Evolutionary conservation across 2,797 vertebrate genomes (phyloP).

Genomic region (Chelon labrosus): DNA sequence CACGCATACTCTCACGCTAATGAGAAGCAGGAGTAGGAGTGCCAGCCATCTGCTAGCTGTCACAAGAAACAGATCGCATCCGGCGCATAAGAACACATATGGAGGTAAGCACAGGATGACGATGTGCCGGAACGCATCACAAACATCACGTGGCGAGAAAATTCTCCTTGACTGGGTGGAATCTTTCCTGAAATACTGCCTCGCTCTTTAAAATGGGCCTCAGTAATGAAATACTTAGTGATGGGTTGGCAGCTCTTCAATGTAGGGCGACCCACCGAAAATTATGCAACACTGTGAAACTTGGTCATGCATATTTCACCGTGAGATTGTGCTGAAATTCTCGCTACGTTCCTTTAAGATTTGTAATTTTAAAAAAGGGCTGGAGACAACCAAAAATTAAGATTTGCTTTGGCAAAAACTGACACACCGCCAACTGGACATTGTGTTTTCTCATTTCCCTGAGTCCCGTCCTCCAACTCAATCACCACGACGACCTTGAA

Average conservation of each 20-base stretch:
- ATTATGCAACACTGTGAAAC: conserved; percentile 21
- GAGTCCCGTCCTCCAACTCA: conserved; percentile 61
- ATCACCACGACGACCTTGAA: conserved; percentile 78
- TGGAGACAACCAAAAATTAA: conserved; percentile 21
- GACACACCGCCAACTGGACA: conserved; percentile 35
- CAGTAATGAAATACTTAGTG: conserved; percentile 8
- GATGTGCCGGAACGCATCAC: background rate
- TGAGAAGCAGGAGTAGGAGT: conserved; percentile 38
- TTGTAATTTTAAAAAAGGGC: background rate
- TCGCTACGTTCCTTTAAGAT: conserved; percentile 22
- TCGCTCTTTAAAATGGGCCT: background rate
- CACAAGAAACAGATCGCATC: conserved; percentile 32
- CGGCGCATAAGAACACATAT: conserved; percentile 1
- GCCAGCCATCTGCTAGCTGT: conserved; percentile 55
- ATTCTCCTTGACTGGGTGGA: background rate
- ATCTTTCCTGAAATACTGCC: background rate
- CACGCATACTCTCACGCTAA: conserved; percentile 44
- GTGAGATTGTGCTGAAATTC: conserved; percentile 5
- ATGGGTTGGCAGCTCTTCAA: conserved; percentile 2
- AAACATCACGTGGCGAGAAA: background rate
- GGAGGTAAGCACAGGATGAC: background rate
- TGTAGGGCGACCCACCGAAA: background rate
- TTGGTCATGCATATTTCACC: conserved; percentile 21
- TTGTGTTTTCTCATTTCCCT: conserved; percentile 59
- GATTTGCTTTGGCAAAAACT: conserved; percentile 36